Percentiles rank a stretch among this genome's conserved stretches.
phyloP scores from a whole-genome alignment of 2,888 invertebrate species.

The Tryphoninae sp. region DNA sequence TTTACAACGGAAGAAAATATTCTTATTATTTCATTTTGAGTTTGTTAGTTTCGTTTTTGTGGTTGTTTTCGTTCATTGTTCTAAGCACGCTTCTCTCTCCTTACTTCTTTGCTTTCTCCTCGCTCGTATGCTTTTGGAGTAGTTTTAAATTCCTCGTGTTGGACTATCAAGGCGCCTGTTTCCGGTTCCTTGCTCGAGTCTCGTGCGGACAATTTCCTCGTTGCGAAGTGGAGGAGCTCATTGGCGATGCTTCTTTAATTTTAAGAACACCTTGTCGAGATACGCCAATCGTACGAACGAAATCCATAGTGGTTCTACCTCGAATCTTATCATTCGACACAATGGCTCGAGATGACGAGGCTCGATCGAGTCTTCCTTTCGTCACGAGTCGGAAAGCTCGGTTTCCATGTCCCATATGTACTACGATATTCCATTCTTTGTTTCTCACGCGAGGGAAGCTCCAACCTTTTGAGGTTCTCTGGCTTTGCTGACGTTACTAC shows the following conservation, averaged over 20 bases:
- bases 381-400: slow-evolving; percentile 12
- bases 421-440: neutral
- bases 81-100: slow-evolving; percentile 46
- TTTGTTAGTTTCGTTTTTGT: slow-evolving; percentile 18
- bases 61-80: slow-evolving; percentile 50
- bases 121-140: neutral
- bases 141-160: neutral
- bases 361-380: slow-evolving; percentile 3
- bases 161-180: neutral
- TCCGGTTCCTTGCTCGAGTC: neutral
- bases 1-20: slow-evolving; percentile 75
- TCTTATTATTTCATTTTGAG: slow-evolving; percentile 60
- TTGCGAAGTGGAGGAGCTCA: neutral
- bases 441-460: slow-evolving; percentile 11
- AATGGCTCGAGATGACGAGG: neutral
- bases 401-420: neutral
- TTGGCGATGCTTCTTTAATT: slow-evolving; percentile 1
- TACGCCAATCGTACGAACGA: too few relatives aligned
- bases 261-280: neutral
- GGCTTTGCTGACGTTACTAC: slow-evolving; percentile 68
- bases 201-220: neutral
- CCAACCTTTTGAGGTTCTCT: slow-evolving; percentile 31
- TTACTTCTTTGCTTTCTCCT: neutral
- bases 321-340: neutral
- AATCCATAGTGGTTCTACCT: neutral